Evolutionary conservation across 92 coral and sea anemone species (phyloP), one percentile per base, ranked within the genome.

Genomic region (Palythoa grandis): DNA sequence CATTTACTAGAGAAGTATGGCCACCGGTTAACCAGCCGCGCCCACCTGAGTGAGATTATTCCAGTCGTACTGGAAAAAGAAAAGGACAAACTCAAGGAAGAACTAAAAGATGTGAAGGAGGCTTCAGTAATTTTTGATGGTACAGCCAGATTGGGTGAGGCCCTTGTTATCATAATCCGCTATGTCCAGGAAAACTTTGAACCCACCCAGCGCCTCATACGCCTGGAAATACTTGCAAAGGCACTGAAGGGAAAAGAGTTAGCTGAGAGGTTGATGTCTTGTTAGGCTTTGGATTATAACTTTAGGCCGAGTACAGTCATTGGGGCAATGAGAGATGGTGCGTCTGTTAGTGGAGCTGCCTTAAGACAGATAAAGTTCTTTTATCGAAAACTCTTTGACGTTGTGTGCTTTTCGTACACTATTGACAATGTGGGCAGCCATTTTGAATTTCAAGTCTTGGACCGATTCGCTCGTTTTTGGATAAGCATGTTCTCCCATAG

Each of bases 131-230:
- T 83, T 17, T 85, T 86, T 89, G 89, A 86, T 29, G 87, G 89
- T 23, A 89, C 89, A 20, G 87, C 84, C 83, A 65, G 89, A 37
- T 54, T 86, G 89, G 92, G 84, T 24, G 89, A 89, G 78, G 89
- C 89, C 9, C 52, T 89, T 19, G 89, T 56, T 3, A 53, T 72
- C 79, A 54, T 80, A 1, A 61, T 85, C 11, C 89, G 86, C 16
- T 85, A 52, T 40, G 1, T 89, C 35, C 89, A 85, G 76, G 86
- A 89, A 84, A 38, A 85, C 82, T 69, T 85, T 71, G 38, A 15
- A 25, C 92, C 87, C n/a, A 79, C 92, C 71, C 92, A 86, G 87
- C 86, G 86, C 19, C 89, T 86, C 67, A 86, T 89, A 16, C 65
- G 89, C 35, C 92, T 89, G 3, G 87, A 89, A 43, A 52, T 86